Base-by-base conservation (phyloP, 2,797 vertebrate species). In the Leptodactylus fallax region DNA sequence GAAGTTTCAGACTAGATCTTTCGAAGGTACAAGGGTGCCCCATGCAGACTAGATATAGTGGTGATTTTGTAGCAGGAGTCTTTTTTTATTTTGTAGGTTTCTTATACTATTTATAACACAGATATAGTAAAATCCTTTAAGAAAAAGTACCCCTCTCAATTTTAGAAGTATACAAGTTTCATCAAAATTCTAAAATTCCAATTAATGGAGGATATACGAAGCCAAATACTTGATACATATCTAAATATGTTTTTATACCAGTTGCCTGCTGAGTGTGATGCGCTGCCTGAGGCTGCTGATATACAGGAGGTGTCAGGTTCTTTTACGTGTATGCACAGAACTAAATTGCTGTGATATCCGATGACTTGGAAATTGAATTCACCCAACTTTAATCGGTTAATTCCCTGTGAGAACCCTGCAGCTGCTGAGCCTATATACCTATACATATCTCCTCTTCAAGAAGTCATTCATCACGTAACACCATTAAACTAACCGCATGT, bases 331-430 rank as follows among this genome's bases (percentile, higher is more conserved):
- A 10, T 10, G 60, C 61, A 47, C 27, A 11, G 79, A 5, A 25
- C 63, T 83, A 69, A 83, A 83, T 71, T 71, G 23, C 65, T 55
- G 81, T 55, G 51, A 23, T 83, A 53, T 69, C 61, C 65, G 3
- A 25, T 55, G n/a, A 83, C n/a, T 56, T 55, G 49, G 23, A 69
- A 83, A 83, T 49, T 83, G 49, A 71, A 83, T 83, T 71, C 11
- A 12, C n/a, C 61, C 61, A 17, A 58, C 47, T 82, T 51, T 51
- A 82, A 25, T 82, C 47, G 10, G 45, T 65, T 82, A 67, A 82
- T 67, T 67, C 80, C n/a, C 55, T 25, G 47, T 10, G 80, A 67
- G 80, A 49, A 25, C 60, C 79, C 79, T 23, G 58, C 60, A 65
- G 79, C 79, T 65, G 60, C 21, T 23, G 12, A 23, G 36, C 47